Percentiles rank a stretch among this genome's conserved stretches.
Conservation (phyloP, 2,113 vertebrate genomes). For the Entomyzon cyanotis region DNA sequence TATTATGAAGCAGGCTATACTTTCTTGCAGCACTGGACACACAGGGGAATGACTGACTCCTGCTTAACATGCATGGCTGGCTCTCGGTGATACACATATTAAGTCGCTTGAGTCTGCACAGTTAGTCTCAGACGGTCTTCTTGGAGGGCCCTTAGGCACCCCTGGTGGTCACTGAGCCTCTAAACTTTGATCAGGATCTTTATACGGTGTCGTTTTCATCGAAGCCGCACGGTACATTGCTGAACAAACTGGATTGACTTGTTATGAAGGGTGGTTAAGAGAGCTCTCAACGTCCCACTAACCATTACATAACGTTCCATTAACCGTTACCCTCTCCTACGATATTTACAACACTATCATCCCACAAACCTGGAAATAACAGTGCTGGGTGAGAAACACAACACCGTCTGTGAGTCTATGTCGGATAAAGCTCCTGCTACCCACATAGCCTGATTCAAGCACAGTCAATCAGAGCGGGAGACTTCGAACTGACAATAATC, state of each 20-base stretch:
- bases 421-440: background rate
- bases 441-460: too few relatives aligned
- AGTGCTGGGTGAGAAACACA: accelerated
- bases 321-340: too few relatives aligned
- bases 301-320: accelerated
- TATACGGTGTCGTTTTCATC: background rate
- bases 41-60: background rate
- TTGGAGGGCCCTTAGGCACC: background rate
- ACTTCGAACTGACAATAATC: background rate
- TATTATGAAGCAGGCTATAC: background rate
- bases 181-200: too few relatives aligned
- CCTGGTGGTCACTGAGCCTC: background rate
- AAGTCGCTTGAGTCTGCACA: background rate
- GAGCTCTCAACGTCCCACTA: background rate
- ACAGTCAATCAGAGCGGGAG: accelerated
- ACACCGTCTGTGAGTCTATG: accelerated
- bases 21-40: background rate
- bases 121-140: background rate
- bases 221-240: background rate
- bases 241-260: too few relatives aligned
- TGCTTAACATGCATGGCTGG: too few relatives aligned
- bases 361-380: accelerated
- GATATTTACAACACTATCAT: accelerated
- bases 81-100: accelerated
- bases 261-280: background rate